phyloP scores from a whole-genome alignment of 2,797 vertebrate species.

The Carapus acus region DNA sequence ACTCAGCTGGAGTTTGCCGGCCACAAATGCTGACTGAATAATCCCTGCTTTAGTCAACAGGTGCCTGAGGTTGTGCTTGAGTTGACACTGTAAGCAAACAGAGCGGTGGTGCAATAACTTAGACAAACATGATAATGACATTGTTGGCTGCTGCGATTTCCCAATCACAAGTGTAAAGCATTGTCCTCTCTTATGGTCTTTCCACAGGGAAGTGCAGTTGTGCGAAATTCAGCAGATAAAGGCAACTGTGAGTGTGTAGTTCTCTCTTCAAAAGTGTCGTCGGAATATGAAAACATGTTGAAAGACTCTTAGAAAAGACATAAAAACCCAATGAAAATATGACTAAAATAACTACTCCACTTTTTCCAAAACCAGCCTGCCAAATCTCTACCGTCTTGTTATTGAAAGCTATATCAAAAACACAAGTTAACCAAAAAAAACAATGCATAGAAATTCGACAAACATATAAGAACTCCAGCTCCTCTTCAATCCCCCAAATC shows the following conservation, averaged over 20 bases:
- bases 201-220: too few relatives aligned
- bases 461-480: conserved; percentile 8
- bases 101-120: background rate
- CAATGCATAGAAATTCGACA: conserved; percentile 7
- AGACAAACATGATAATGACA: background rate
- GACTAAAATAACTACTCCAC: background rate
- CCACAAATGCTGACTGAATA: background rate
- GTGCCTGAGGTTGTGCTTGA: conserved; percentile 11
- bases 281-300: conserved; percentile 1
- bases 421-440: background rate
- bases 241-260: background rate
- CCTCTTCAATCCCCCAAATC: conserved; percentile 13
- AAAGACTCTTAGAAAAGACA: too few relatives aligned
- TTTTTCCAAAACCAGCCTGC: too few relatives aligned
- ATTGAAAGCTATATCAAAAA: too few relatives aligned
- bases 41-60: conserved; percentile 21
- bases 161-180: background rate
- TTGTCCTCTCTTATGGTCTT: too few relatives aligned
- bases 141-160: background rate
- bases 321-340: background rate
- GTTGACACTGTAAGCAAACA: background rate
- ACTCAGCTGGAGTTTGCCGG: conserved; percentile 5
- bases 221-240: background rate
- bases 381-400: too few relatives aligned
- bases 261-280: too few relatives aligned